Conservation (phyloP, 1,140 invertebrate species). For the Drosophila mauritiana region DNA sequence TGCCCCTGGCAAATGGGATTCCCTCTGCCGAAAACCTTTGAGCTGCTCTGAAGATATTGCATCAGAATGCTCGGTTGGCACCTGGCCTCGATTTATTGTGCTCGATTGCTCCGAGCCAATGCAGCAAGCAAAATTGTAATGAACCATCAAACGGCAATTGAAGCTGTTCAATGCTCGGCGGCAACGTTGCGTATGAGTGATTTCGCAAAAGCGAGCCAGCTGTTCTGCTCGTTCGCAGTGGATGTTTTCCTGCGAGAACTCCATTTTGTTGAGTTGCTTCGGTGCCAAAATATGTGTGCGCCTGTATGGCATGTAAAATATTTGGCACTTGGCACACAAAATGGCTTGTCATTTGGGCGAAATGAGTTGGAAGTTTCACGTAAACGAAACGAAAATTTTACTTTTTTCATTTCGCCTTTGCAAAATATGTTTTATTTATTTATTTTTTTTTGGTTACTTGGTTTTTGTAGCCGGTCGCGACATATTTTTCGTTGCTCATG, state of each 20-base stretch:
- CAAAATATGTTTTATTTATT: constrained; percentile 47
- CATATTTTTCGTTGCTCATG: constrained; percentile 50
- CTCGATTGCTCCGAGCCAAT: constrained; percentile 40
- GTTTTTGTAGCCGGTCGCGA: constrained; percentile 23
- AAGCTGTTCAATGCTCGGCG: constrained; percentile 42
- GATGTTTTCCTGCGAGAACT: not conserved
- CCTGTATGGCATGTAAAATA: constrained; percentile 66
- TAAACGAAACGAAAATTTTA: constrained; percentile 43
- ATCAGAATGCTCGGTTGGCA: constrained; percentile 37
- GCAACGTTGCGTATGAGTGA: constrained; percentile 74
- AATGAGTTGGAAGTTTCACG: constrained; percentile 56
- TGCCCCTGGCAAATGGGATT: constrained; percentile 2
- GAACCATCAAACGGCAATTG: constrained; percentile 76
- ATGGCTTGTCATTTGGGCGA: constrained; percentile 51
- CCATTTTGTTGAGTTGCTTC: constrained; percentile 1
- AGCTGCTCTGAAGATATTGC: constrained; percentile 10
- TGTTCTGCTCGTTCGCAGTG: constrained; percentile 6
- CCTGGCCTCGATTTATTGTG: constrained; percentile 61
- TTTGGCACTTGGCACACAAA: constrained; percentile 69
- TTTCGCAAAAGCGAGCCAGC: constrained; percentile 41
- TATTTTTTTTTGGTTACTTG: constrained; percentile 5
- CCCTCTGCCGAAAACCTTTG: not conserved
- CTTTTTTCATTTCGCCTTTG: not conserved
- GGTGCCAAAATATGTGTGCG: constrained; percentile 41
- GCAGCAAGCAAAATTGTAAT: constrained; percentile 66